These are phyloP conservation scores for Enoplosus armatus DNA, from an alignment of 2,797 vertebrate genomes.

Conservation along the genomic window DNA sequence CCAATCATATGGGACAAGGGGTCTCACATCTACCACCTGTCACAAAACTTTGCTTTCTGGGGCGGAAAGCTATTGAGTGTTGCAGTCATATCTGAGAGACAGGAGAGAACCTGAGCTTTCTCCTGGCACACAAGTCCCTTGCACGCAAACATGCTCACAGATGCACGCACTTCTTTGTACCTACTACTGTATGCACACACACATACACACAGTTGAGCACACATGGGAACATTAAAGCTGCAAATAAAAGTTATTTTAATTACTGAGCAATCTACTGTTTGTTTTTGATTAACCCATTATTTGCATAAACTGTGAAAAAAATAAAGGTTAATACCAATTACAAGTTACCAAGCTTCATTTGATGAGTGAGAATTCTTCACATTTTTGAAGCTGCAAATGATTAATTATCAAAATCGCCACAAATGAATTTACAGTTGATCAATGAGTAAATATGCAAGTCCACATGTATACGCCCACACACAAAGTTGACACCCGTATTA, in stretches of 20 bases:
- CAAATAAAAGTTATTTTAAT: not conserved
- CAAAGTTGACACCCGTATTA: not conserved
- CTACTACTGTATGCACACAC: not conserved
- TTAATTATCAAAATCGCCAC: not conserved
- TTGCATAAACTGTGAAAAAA: not conserved
- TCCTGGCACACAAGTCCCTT: slow-evolving; percentile 16
- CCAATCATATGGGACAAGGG: slow-evolving; percentile 60
- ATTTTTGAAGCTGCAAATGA: not conserved
- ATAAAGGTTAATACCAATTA: not conserved
- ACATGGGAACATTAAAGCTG: not conserved
- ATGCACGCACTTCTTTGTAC: slow-evolving; percentile 11
- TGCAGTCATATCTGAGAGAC: slow-evolving; percentile 33
- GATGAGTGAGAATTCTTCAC: not conserved
- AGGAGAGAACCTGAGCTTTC: slow-evolving; percentile 21
- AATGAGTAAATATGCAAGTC: not conserved
- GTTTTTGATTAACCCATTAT: not conserved
- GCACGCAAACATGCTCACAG: slow-evolving; percentile 28
- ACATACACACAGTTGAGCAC: not conserved
- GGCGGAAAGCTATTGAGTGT: slow-evolving; percentile 50
- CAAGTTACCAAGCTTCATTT: not conserved
- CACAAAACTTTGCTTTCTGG: slow-evolving; percentile 69
- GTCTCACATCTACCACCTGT: slow-evolving; percentile 62
- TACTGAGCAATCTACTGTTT: not conserved
- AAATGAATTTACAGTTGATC: not conserved
- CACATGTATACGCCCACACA: not conserved